Evolutionary conservation across 2,797 vertebrate genomes (phyloP).

Genomic region (Cheirogaleus major): DNA sequence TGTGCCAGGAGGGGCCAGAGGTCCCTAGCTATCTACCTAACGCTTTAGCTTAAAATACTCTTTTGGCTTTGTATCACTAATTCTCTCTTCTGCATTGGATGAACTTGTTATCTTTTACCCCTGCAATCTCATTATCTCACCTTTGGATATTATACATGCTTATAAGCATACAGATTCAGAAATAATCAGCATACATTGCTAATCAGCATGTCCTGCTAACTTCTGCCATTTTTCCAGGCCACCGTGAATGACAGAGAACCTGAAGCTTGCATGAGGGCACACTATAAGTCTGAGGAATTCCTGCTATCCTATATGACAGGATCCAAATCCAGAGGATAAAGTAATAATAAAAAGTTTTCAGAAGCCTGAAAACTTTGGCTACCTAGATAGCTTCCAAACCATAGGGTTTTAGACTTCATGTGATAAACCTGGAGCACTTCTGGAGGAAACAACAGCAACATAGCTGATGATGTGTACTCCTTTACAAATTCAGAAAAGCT

Average conservation of each 20-base stretch:
- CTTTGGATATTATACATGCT: background rate
- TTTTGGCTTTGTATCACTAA: background rate
- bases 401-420: background rate
- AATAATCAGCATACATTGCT: background rate
- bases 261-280: background rate
- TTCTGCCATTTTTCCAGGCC: background rate
- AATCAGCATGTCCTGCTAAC: no score
- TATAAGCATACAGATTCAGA: background rate
- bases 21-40: no score
- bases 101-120: background rate
- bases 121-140: background rate
- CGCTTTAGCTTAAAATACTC: background rate
- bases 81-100: background rate
- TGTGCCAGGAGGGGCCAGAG: no score
- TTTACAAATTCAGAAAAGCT: background rate
- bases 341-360: background rate
- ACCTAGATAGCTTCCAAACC: background rate
- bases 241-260: background rate
- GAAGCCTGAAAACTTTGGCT: background rate
- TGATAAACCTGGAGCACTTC: background rate
- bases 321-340: background rate
- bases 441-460: background rate
- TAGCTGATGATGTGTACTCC: fast-evolving
- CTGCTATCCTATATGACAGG: background rate
- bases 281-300: background rate